Base-by-base conservation (phyloP, 2,888 invertebrate genomes). In the Macrophya alboannulata region DNA sequence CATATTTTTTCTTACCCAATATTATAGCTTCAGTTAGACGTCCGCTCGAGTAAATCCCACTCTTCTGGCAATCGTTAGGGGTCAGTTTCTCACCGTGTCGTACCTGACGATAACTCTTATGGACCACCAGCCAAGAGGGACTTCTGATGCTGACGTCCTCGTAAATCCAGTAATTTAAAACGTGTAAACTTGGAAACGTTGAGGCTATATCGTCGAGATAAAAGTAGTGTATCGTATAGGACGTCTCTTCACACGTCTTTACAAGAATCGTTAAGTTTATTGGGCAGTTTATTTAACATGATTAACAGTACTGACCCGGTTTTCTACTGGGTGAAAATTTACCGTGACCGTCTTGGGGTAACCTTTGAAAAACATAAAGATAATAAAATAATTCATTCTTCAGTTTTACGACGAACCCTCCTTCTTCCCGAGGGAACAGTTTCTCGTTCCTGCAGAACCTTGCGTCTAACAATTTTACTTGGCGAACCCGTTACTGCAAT, bases 351-450 rank as follows among this genome's bases (percentile, higher is more conserved):
- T 71, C 40, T 40, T 10, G 55, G 45, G 55, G 45, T 79, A 79
- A 51, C 79, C 25, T 79, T 55, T 79, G n/a, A n/a, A 40, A 37
- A 55, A 79, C 48, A 21, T 76, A 59, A 59, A 79, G 59, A 79
- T 55, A 55, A 79, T 76, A 59, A 79, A 79, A 40, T 79, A 55
- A 51, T 79, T 79, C 25, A 40, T 79, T 55, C 37, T 37, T 43
- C 59, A 59, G 59, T 55, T 79, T 79, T 79, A 79, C 37, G 79
- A 79, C 40, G 40, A 77, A 77, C 12, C n/a, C 48, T 25, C n/a
- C 15, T 15, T 48, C 25, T 17, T 48, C 21, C 45, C 15, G n/a
- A 40, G 71, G 40, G 40, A 71, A 9, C 71, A n/a, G 12, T 71
- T 40, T 71, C 71, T 8, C 71, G 40, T 40, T 71, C 17, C 71